Base-by-base conservation (phyloP, 2,888 invertebrate genomes). In the Rhagonycha fulva region DNA sequence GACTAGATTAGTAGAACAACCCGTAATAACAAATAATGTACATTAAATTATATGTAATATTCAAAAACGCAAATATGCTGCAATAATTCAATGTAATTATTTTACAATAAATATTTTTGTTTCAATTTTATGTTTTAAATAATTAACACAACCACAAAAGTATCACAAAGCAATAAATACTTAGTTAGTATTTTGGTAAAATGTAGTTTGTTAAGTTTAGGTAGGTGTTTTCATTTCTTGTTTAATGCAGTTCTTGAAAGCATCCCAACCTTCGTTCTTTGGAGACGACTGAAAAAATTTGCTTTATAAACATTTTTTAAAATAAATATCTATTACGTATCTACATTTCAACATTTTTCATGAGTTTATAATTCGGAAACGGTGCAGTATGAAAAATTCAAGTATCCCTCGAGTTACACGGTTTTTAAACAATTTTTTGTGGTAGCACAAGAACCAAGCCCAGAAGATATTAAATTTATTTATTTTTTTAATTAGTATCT, bases 201-300 rank as follows among this genome's bases (percentile, higher is more conserved):
- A 23, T 23, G 24, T 12, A 32, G 4, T 66, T 71, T 14, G 12
- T 10, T 70, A 47, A 47, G n/a, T 71, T 88, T 88, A 92, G 61
- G 90, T 90, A 4, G 92, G 89, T 69, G 93, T 90, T 87, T 94
- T 94, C 94, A 98, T 96, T 89, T 98, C 97, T 86, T 96, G 95
- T 84, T 95, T 95, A 68, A 98, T 92, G 86, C 98, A 98, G 14
- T 92, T 90, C 86, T 96, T 97, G 89, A 97, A 98, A 7, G 96
- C 95, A 81, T 96, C 96, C 97, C 97, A 97, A 28, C 96, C 96
- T 89, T 96, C 96, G 83, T 93, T 94, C 87, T 95, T 95, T 60
- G 94, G 93, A 84, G 93, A 94, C 0, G 96, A 94, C 97, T 97
- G 91, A 75, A 93, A 93, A 47, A 47, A 9, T 47, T 28, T 28